These are phyloP conservation scores for Riparia riparia DNA, from an alignment of 2,113 vertebrate genomes.

Conservation along the genomic window DNA sequence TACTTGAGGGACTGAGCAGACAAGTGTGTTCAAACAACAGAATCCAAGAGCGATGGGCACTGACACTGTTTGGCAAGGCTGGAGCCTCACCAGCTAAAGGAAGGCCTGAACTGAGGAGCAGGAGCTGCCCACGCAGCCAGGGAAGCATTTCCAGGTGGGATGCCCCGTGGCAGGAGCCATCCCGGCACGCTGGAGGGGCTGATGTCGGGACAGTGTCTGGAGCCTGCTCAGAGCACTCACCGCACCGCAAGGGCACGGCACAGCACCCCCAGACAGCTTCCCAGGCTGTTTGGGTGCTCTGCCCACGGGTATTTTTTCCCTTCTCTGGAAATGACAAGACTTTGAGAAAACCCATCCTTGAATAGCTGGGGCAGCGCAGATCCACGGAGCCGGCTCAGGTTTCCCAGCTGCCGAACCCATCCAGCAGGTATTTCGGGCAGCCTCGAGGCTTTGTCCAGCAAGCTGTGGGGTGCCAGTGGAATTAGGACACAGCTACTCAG, in stretches of 20 bases:
- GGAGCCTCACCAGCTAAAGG: background rate
- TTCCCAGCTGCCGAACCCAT: background rate
- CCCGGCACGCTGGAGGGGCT: rapidly evolving
- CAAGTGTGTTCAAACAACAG: too few species aligned
- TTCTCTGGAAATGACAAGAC: background rate
- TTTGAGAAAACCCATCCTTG: background rate
- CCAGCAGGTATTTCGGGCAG: background rate
- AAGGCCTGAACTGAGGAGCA: background rate
- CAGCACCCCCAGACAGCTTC: background rate
- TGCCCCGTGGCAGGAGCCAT: rapidly evolving
- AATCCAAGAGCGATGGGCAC: rapidly evolving
- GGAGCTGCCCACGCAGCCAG: rapidly evolving
- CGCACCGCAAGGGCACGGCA: too few species aligned
- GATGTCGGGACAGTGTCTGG: background rate
- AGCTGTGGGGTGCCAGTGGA: background rate
- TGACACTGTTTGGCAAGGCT: rapidly evolving
- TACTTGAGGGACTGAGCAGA: background rate
- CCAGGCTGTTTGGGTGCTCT: background rate
- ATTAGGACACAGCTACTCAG: background rate
- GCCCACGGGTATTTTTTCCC: background rate
- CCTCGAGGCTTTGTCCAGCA: rapidly evolving
- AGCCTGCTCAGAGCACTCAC: too few species aligned
- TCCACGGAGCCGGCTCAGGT: background rate
- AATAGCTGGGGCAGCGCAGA: background rate
- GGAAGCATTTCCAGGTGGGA: rapidly evolving